Evolutionary conservation across 2,113 vertebrate genomes (phyloP), one percentile per base, ranked within the genome.

Genomic region (Phoxinus phoxinus): DNA sequence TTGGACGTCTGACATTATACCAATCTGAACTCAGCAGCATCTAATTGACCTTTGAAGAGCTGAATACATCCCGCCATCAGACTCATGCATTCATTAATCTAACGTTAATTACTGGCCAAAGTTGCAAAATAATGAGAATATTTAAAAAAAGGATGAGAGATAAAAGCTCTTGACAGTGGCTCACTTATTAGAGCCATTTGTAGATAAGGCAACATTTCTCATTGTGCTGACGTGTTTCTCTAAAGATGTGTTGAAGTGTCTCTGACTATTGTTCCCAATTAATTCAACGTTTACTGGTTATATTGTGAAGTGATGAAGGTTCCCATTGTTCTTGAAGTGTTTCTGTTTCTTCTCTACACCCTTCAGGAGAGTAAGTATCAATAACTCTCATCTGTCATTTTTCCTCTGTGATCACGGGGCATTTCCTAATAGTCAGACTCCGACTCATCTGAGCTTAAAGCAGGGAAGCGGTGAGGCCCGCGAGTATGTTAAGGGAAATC

Each of bases 181-280:
- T 75, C 32, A 2, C 63, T 44, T 37, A 74, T 59, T 44, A 56
- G 91, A 89, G 88, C 89, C 89, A 86, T 89, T 87, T 86, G 92
- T 88, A 91, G 88, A 87, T 88, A 84, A 89, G n/a, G 41, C 72
- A 72, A 9, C 4, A 27, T 74, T 74, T 74, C 72, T 27, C 72
- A 74, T 74, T 46, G 41, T 25, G 72, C 72, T 48, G 72, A 74
- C 1, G 12, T 12, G 12, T 48, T 74, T 48, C 72, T 48, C 72
- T 74, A 74, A 27, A 67, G 48, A 74, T 27, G 41, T 8, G 41
- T 74, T 74, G 37, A 74, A 74, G 72, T 46, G 72, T 74, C 72
- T 74, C 72, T 25, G 41, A 48, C 27, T 48, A 17, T 74, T 46
- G 71, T 46, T 73, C n/a, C 41, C 13, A 74, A 74, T 74, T 74